Evolutionary conservation across 2,113 vertebrate species (phyloP), one percentile per base, ranked within the genome.

Genomic region (Pelobates fuscus): DNA sequence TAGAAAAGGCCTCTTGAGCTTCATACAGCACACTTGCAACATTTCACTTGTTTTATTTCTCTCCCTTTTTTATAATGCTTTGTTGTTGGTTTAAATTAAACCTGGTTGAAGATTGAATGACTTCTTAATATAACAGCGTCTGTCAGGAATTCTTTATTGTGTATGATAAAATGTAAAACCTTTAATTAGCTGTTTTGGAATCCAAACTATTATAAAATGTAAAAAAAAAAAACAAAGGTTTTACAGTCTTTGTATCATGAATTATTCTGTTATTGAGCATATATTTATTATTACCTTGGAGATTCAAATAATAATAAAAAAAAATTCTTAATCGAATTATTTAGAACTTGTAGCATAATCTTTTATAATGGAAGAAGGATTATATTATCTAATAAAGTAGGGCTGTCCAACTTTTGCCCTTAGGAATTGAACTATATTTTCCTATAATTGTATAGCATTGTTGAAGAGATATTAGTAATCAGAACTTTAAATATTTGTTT

Each of bases 11-110:
- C 61, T 65, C 71, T 25, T 41, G 71, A 65, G 71, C 27, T 27
- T 73, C 43, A 73, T n/a, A 55, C 71, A 65, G 61, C 71, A 61
- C 32, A 44, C 61, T 65, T 73, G 61, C 26, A 64, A 73, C 71
- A 73, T 73, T 73, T 73, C 71, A 73, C 52, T 73, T 73, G 61
- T 65, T 73, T 73, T 73, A 73, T 73, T 54, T 41, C 60, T 65
- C 30, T 64, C 30, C 52, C 24, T 62, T 49, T n/a, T 65, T 65
- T 64, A 73, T 55, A 55, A 37, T 57, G 46, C 61, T 73, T 54
- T 65, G 71, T 65, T 55, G 27, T 32, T 73, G 46, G 61, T 64
- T 55, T 73, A 73, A 73, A 64, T 73, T 44, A 73, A 73, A 73
- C 46, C 49, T 73, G 52, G 32, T 61, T 65, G 29, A 46, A 73